Conservation (phyloP, 2,888 invertebrate species). For the Orthosia gothica region DNA sequence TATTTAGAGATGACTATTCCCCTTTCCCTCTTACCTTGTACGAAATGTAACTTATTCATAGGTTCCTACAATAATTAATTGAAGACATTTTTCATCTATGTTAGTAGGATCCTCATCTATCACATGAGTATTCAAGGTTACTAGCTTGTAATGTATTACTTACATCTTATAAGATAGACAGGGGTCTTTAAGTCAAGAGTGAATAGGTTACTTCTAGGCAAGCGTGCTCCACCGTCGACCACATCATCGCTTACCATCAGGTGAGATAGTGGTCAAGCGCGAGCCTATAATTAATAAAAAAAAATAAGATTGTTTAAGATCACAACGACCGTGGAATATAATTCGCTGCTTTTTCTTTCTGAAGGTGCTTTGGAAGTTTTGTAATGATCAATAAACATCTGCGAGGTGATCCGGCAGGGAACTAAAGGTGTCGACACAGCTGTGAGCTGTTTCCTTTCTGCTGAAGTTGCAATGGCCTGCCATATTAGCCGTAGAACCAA, state of each 20-base stretch:
- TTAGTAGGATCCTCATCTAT: slow-evolving; percentile 21
- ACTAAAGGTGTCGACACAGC: no score
- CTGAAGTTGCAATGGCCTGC: no score
- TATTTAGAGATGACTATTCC: not conserved
- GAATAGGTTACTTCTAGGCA: no score
- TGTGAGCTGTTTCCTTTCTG: no score
- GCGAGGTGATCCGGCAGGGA: no score
- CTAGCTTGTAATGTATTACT: slow-evolving; percentile 31
- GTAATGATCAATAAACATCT: not conserved
- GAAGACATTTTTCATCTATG: slow-evolving; percentile 22
- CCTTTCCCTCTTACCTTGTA: not conserved
- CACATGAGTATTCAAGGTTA: slow-evolving; percentile 25
- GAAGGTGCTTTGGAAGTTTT: not conserved
- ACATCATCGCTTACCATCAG: no score
- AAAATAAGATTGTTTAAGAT: slow-evolving; percentile 39
- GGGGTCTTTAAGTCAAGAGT: no score
- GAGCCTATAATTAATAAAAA: no score
- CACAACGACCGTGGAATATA: slow-evolving; percentile 8
- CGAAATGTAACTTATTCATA: slow-evolving; percentile 5
- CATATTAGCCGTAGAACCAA: no score
- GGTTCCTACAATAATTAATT: slow-evolving; percentile 44
- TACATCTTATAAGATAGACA: not conserved
- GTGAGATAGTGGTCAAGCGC: no score
- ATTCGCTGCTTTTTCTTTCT: slow-evolving; percentile 13
- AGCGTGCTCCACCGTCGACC: no score